These are phyloP conservation scores for Sturnus vulgaris DNA, from an alignment of 2,113 vertebrate species.

Conservation along the genomic window DNA sequence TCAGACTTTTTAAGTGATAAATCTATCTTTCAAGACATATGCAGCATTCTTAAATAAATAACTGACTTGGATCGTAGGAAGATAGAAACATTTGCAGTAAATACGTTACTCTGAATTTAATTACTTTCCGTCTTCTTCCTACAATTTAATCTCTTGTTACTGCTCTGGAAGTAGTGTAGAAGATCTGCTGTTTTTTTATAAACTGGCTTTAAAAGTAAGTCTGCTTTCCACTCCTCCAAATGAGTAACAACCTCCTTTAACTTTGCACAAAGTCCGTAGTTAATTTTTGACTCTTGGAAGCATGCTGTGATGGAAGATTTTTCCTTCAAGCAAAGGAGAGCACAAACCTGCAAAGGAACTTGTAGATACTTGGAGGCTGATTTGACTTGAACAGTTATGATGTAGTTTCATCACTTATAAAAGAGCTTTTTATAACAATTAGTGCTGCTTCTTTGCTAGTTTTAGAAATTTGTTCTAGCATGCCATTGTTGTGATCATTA, in stretches of 20 bases:
- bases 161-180: not conserved
- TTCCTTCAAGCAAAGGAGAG: not conserved
- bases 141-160: not conserved
- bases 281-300: not conserved
- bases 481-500: not conserved
- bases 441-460: not conserved
- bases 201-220: not conserved
- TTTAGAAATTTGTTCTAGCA: not conserved
- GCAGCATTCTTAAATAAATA: not conserved
- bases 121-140: not conserved
- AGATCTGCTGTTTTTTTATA: not conserved
- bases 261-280: not conserved
- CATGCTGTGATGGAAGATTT: not conserved
- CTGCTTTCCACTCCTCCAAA: not conserved
- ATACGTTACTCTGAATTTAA: not conserved
- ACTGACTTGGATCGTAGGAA: not conserved
- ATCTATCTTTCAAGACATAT: not conserved
- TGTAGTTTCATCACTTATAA: not conserved
- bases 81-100: not conserved
- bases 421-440: not conserved
- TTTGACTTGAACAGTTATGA: not conserved
- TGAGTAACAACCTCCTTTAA: not conserved
- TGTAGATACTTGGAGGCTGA: not conserved
- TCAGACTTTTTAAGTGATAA: not conserved
- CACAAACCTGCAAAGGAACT: not conserved